Base-by-base conservation (phyloP, 1,140 invertebrate species). In the Doryteuthis pealeii region DNA sequence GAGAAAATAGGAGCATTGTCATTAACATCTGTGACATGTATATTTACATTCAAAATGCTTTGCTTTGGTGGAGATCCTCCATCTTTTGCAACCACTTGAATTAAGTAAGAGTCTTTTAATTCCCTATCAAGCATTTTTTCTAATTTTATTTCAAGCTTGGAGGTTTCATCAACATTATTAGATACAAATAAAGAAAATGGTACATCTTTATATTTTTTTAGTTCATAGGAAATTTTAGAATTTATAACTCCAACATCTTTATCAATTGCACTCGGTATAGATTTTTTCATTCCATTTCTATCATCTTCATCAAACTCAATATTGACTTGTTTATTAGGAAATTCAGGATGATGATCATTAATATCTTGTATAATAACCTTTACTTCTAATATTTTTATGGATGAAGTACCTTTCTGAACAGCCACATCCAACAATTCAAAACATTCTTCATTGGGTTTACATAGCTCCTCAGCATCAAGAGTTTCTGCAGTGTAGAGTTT, bases 401-500 rank as follows among this genome's bases (percentile, higher is more conserved):
- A 15, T 14, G 54, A 62, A n/a, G 18, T 22, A 14, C 6, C 26
- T 28, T 62, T 62, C 18, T 28, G 18, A n/a, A 62, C 54, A 4
- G 54, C 54, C 18, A 62, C 26, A 62, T 62, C 54, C 26, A 62
- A 8, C 10, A 62, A 14, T 62, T 62, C 6, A 18, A 62, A 62
- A 28, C 54, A 62, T 62, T 62, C 54, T 62, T 22, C 18, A 22
- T 62, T 62, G 18, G 10, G 18, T 62, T 62, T 62, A 62, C 54
- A 62, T 6, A 62, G 54, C 6, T 74, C 35, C 45, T 82, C 81
- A n/a, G 78, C 49, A 5, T 62, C 54, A 2, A 62, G 54, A n/a
- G 54, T 62, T 28, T 62, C 22, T 62, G 54, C 54, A 62, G 72
- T 82, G 76, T 33, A 82, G 45, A 10, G 92, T 3, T 95, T 91